Conservation (phyloP, 2,113 vertebrate genomes). For the Zootoca vivipara region DNA sequence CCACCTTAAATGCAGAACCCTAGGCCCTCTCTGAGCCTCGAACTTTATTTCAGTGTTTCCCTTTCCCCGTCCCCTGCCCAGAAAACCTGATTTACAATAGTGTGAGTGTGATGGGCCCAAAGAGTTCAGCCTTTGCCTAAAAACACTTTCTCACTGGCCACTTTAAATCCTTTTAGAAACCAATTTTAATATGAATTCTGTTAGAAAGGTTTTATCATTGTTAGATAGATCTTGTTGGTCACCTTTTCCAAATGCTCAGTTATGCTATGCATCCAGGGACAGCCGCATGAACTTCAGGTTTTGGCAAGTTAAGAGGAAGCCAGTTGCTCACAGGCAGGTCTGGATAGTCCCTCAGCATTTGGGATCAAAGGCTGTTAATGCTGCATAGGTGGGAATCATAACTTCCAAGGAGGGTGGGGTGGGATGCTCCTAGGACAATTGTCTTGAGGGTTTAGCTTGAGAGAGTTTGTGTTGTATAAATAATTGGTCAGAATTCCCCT, state of each 20-base stretch:
- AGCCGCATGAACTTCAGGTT: constrained; percentile 67
- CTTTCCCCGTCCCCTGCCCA: too few species aligned
- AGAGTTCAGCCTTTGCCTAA: neutral
- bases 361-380: constrained; percentile 72
- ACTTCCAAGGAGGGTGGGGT: constrained; percentile 60
- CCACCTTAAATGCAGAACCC: constrained; percentile 70
- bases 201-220: neutral
- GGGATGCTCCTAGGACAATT: constrained; percentile 69
- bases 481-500: constrained; percentile 80
- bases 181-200: constrained; percentile 2
- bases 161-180: constrained; percentile 38
- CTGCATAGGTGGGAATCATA: constrained; percentile 69
- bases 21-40: constrained; percentile 70
- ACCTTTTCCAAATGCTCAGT: constrained; percentile 66
- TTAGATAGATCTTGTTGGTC: constrained; percentile 65
- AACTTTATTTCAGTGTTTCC: constrained; percentile 52
- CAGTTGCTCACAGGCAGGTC: constrained; percentile 63
- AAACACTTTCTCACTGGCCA: neutral
- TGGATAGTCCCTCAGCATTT: constrained; percentile 61
- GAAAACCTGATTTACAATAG: neutral
- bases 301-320: constrained; percentile 68
- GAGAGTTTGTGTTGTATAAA: constrained; percentile 79
- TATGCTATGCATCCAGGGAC: constrained; percentile 71
- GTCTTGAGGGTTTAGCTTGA: constrained; percentile 73
- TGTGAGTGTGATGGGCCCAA: constrained; percentile 5